Percentiles rank a stretch among this genome's conserved stretches.
Conservation (phyloP, 2,888 invertebrate species). For the Ectemnius cavifrons region DNA sequence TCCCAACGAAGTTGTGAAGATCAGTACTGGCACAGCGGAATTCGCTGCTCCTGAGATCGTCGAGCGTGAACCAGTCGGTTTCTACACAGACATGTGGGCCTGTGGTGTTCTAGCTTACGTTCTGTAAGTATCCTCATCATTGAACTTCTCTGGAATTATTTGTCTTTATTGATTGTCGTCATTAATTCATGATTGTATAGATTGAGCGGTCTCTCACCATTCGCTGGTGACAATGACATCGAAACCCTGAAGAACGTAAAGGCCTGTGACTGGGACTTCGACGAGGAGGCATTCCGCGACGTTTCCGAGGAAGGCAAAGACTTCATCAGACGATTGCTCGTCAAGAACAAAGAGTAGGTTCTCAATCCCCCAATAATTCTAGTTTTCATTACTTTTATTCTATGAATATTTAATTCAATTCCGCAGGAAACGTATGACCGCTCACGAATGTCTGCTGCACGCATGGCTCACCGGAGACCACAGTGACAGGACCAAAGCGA, state of each 20-base stretch:
- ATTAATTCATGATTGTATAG: slow-evolving; percentile 78
- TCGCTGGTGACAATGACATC: slow-evolving; percentile 98
- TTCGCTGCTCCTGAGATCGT: slow-evolving; percentile 99
- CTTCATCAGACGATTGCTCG: slow-evolving; percentile 95
- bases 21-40: slow-evolving; percentile 99
- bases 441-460: slow-evolving; percentile 97
- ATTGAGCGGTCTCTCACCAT: slow-evolving; percentile 97
- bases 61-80: slow-evolving; percentile 98
- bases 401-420: not conserved
- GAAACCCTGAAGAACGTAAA: slow-evolving; percentile 99
- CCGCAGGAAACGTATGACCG: slow-evolving; percentile 95
- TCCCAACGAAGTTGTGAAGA: slow-evolving; percentile 99
- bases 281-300: slow-evolving; percentile 94
- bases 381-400: not conserved
- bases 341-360: slow-evolving; percentile 94
- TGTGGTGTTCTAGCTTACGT: slow-evolving; percentile 99
- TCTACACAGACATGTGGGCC: slow-evolving; percentile 99
- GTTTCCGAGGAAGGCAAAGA: slow-evolving; percentile 99
- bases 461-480: slow-evolving; percentile 96
- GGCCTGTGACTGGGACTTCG: slow-evolving; percentile 99
- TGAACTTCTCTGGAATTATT: not conserved
- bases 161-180: not conserved
- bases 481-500: slow-evolving; percentile 85
- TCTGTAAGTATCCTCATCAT: slow-evolving; percentile 84
- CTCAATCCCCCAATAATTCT: not conserved